Evolutionary conservation across 2,113 vertebrate genomes (phyloP).

Genomic region (Lynx canadensis): DNA sequence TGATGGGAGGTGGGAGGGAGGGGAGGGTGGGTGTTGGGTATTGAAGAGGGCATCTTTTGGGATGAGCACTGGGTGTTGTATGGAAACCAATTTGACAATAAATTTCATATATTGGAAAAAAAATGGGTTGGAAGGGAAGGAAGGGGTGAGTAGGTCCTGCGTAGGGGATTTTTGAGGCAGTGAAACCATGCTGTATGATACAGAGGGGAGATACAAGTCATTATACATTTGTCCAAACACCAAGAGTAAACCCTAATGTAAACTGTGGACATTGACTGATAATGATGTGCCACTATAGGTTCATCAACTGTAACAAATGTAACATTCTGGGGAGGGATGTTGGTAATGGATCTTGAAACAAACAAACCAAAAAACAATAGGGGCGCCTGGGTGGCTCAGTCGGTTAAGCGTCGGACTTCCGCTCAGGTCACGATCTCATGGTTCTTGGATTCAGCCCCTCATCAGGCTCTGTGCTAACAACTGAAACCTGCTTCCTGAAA

Average conservation of each 20-base stretch:
- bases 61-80: no score
- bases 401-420: accelerated
- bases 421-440: no score
- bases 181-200: neutral
- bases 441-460: no score
- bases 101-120: neutral
- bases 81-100: no score
- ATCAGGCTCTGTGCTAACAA: no score
- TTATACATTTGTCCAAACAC: neutral
- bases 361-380: neutral
- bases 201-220: neutral
- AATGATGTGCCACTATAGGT: neutral
- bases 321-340: neutral
- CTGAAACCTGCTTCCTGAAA: no score
- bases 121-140: neutral
- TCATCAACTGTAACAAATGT: neutral
- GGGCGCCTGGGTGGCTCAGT: no score
- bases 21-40: no score
- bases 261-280: neutral
- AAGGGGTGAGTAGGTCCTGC: neutral
- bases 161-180: neutral
- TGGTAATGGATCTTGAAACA: neutral
- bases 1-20: no score
- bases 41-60: no score
- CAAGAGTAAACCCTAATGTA: neutral